Evolutionary conservation across 2,888 invertebrate species (phyloP).

Genomic region (Phasia obesa): DNA sequence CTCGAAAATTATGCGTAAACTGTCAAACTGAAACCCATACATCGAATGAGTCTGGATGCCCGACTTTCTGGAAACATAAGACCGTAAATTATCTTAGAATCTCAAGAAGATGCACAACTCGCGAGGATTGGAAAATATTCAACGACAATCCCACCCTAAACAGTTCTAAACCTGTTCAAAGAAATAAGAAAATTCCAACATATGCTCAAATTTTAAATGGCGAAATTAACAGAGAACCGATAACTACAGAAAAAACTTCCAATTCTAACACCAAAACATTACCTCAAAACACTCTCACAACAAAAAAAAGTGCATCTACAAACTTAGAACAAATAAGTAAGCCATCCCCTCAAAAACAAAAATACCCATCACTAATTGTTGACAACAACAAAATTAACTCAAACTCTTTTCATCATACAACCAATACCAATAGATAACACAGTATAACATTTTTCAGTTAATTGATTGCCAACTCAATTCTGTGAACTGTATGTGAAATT

Average conservation of each 20-base stretch:
- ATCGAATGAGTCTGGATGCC: conserved; percentile 46
- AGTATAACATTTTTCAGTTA: no score
- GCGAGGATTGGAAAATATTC: conserved; percentile 63
- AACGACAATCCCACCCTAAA: no score
- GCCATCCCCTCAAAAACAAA: no score
- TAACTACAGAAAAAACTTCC: not conserved
- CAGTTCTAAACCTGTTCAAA: conserved; percentile 10
- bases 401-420: no score
- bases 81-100: conserved; percentile 67
- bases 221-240: not conserved
- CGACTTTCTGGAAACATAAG: conserved; percentile 62
- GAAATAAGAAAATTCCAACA: not conserved
- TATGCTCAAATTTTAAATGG: not conserved
- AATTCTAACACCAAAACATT: no score
- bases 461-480: no score
- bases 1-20: conserved; percentile 52
- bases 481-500: no score
- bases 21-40: conserved; percentile 61
- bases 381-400: no score
- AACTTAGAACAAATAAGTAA: no score
- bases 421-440: not conserved
- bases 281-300: no score
- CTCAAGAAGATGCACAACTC: conserved; percentile 52
- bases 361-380: no score
- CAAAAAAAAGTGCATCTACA: no score